A percentile compares a stretch with the other conserved stretches of the same genome.
Conservation (phyloP, 1,140 invertebrate species). For the Sitodiplosis mosellana region DNA sequence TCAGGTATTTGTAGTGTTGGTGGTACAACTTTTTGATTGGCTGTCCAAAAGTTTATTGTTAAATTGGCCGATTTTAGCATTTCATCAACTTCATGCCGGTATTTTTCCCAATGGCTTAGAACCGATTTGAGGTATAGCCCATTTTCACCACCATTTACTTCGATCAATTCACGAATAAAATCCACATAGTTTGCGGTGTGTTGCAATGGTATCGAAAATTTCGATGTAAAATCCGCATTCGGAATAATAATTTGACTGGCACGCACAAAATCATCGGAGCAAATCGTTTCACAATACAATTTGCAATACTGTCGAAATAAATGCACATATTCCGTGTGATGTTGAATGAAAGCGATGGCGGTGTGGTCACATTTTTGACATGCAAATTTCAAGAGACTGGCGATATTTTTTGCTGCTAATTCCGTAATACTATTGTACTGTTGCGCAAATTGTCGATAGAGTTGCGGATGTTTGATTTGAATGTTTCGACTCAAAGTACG, state of each 20-base stretch:
- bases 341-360: conserved; percentile 45
- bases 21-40: conserved; percentile 15
- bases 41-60: conserved; percentile 20
- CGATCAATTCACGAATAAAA: background rate
- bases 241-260: background rate
- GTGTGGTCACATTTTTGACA: conserved; percentile 38
- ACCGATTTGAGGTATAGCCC: conserved; percentile 2
- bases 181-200: background rate
- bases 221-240: background rate
- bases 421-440: conserved; percentile 50
- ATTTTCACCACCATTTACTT: background rate
- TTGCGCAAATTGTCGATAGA: conserved; percentile 25
- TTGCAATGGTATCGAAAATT: background rate
- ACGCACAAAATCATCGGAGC: conserved; percentile 30
- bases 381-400: conserved; percentile 42
- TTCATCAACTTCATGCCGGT: conserved; percentile 14
- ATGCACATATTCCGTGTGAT: conserved; percentile 50
- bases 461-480: background rate
- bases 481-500: conserved; percentile 36
- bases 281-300: conserved; percentile 53
- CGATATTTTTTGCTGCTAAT: conserved; percentile 43
- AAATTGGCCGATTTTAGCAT: conserved; percentile 13
- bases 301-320: conserved; percentile 55
- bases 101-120: conserved; percentile 13
- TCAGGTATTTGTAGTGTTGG: conserved; percentile 18